Percentiles rank a stretch among this genome's conserved stretches.
These are phyloP conservation scores for Atractosteus spatula DNA, from an alignment of 2,113 vertebrate genomes.

Conservation along the genomic window DNA sequence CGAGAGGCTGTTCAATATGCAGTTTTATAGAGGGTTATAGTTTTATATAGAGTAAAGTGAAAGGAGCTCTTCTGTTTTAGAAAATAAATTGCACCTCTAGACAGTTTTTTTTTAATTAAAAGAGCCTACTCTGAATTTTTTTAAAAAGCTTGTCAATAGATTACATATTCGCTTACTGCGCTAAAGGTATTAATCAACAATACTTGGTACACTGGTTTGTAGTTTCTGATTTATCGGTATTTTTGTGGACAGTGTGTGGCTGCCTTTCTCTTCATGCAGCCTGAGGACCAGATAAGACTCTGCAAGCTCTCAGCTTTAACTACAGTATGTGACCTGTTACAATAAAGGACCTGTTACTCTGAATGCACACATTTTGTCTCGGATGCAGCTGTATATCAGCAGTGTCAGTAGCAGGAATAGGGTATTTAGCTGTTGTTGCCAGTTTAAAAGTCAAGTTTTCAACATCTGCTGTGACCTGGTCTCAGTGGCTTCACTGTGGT, in stretches of 20 bases:
- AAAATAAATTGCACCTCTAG: too few species aligned
- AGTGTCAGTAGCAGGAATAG: neutral
- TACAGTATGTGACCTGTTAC: neutral
- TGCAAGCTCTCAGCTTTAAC: neutral
- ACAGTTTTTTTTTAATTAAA: conserved; percentile 1
- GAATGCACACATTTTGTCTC: conserved; percentile 1
- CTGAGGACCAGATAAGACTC: neutral
- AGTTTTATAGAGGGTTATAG: too few species aligned
- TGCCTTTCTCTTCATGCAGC: conserved; percentile 28
- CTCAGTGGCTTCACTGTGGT: neutral
- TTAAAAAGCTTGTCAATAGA: conserved; percentile 25
- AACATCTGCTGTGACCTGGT: neutral
- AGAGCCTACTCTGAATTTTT: conserved; percentile 14
- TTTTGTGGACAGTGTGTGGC: conserved; percentile 47
- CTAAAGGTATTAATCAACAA: conserved; percentile 52
- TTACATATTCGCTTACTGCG: conserved; percentile 65
- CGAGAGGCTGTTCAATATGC: too few species aligned
- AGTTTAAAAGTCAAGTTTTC: neutral
- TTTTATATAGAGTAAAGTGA: too few species aligned
- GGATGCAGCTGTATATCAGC: neutral
- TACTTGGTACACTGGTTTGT: conserved; percentile 52
- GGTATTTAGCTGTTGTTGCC: conserved; percentile 1
- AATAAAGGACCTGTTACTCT: neutral
- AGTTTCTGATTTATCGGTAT: conserved; percentile 41
- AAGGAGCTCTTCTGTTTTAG: too few species aligned